These are phyloP conservation scores for Zapus hudsonius DNA, from an alignment of 2,113 vertebrate species.

Conservation along the genomic window DNA sequence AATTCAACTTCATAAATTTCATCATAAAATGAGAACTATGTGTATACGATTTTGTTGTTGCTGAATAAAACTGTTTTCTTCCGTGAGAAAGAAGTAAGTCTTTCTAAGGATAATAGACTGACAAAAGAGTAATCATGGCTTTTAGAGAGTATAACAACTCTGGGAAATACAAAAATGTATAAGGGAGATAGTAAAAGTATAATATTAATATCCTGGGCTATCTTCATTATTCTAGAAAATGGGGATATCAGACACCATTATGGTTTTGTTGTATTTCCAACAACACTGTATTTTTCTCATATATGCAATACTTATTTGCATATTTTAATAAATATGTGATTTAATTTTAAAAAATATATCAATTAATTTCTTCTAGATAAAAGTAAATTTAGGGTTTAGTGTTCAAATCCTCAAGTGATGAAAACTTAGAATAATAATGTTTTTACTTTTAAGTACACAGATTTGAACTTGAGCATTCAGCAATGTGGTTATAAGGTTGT, in stretches of 20 bases:
- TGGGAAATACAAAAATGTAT: not conserved
- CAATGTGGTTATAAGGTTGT: not conserved
- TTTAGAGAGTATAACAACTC: not conserved
- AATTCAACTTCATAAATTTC: slow-evolving; percentile 18
- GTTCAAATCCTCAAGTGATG: not conserved
- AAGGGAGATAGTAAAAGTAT: not conserved
- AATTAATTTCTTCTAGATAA: not conserved
- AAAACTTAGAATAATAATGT: not conserved
- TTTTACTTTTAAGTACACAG: not conserved
- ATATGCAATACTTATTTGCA: not conserved
- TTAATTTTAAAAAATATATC: slow-evolving; percentile 22
- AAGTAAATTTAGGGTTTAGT: not conserved
- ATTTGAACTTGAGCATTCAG: not conserved
- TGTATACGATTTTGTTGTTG: not conserved
- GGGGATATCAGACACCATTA: not conserved
- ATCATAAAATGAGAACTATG: slow-evolving; percentile 13
- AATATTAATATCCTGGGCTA: not conserved
- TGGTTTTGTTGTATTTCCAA: not conserved
- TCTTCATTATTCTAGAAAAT: no score
- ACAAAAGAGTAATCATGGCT: not conserved
- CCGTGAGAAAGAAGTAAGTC: not conserved
- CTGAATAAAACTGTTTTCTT: not conserved
- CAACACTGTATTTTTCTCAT: not conserved
- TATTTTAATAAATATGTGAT: not conserved
- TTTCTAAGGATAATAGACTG: not conserved